Evolutionary conservation across 2,797 vertebrate genomes (phyloP), one percentile per base, ranked within the genome.

Genomic region (Tenualosa thibaudeaui): DNA sequence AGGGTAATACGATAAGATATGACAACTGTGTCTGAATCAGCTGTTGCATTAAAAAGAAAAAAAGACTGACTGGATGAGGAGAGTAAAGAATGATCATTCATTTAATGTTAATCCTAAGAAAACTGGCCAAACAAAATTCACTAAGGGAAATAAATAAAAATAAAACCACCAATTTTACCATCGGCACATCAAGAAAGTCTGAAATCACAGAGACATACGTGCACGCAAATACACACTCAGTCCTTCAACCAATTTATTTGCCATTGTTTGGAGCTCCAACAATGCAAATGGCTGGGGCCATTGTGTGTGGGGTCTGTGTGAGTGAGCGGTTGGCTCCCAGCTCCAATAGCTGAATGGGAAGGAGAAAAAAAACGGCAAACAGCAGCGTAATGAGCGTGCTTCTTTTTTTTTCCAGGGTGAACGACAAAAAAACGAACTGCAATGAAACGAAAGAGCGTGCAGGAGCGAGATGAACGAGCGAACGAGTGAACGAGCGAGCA

Each of bases 361-460:
- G 51, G 31, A 40, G 26, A 37, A 37, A 71, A 40, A 40, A 71
- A 31, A 15, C 26, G 31, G 65, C 65, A 71, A 71, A 40, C 65
- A 71, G 65, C 31, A 4, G 10, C 26, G 65, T 71, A 71, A 71
- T 71, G 65, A 60, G 53, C 84, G 65, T 22, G 56, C 78, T 88
- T 71, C 82, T 81, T 84, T 85, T 8, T 87, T 37, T 3, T 62
- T 24, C 88, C 65, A 26, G 26, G 65, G 65, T 12, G 13, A 31
- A 37, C 65, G 26, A 40, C 26, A 71, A 31, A 86, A 89, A 87
- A 89, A 56, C 46, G 46, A 87, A 31, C 31, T 31, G 31, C 0
- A 87, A 85, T 83, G 82, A 87, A 92, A 86, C 89, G 93, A 93
- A 91, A 90, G 92, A 91, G 92, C 93, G 91, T 88, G 92, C 90